phyloP scores from a whole-genome alignment of 2,888 invertebrate species.

The Hypomecis atomaria region DNA sequence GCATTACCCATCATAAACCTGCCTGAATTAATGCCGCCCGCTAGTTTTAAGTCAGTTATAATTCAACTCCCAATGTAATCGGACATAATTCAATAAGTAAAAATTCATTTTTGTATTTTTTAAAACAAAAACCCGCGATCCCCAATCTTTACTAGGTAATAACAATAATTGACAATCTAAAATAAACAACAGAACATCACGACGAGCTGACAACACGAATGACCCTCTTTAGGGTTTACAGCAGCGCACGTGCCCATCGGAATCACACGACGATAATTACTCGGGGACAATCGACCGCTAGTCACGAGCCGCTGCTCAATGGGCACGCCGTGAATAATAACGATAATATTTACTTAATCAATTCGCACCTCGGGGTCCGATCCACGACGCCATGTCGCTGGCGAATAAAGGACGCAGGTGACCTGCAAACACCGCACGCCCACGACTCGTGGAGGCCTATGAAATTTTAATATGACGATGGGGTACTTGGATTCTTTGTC shows the following conservation, averaged over 20 bases:
- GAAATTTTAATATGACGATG: constrained; percentile 49
- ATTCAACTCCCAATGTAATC: too few relatives aligned
- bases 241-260: constrained; percentile 68
- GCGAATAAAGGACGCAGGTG: constrained; percentile 25
- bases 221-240: constrained; percentile 69
- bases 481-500: constrained; percentile 9
- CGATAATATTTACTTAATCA: constrained; percentile 54
- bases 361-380: constrained; percentile 34
- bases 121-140: too few relatives aligned
- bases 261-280: constrained; percentile 74
- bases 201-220: constrained; percentile 66
- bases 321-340: constrained; percentile 71
- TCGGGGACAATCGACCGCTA: constrained; percentile 69
- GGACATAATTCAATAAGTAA: too few relatives aligned
- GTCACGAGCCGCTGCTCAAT: constrained; percentile 72
- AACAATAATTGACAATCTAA: constrained; percentile 13
- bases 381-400: constrained; percentile 27
- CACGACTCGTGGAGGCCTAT: constrained; percentile 15
- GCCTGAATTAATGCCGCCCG: too few relatives aligned
- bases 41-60: too few relatives aligned
- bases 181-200: constrained; percentile 44
- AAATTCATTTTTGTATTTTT: too few relatives aligned
- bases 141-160: too few relatives aligned
- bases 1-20: too few relatives aligned
- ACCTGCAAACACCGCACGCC: constrained; percentile 4